These are phyloP conservation scores for Eubasilissa regina DNA, from an alignment of 1,140 invertebrate species.

Conservation along the genomic window DNA sequence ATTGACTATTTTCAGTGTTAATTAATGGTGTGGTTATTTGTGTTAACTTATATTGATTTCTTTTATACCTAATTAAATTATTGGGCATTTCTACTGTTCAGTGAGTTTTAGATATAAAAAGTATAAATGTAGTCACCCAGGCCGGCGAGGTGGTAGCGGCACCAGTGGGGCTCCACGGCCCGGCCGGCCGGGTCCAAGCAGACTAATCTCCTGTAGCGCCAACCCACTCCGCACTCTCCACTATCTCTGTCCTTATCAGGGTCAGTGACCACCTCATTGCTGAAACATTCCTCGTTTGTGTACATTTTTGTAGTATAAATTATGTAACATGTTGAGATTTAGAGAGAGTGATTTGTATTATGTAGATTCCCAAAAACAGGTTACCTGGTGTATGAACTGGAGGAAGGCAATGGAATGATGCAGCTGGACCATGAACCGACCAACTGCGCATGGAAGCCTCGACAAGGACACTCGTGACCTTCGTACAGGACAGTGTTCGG, in stretches of 20 bases:
- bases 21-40: too few species aligned
- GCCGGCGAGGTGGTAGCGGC: conserved; percentile 59
- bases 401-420: conserved; percentile 26
- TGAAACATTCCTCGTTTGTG: neutral
- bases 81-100: too few species aligned
- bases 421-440: conserved; percentile 54
- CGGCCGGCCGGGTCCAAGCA: conserved; percentile 52
- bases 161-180: conserved; percentile 54
- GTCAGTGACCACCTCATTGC: neutral
- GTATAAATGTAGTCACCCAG: conserved; percentile 59
- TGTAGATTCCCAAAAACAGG: too few species aligned
- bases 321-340: too few species aligned
- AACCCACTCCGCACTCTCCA: conserved; percentile 50
- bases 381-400: neutral
- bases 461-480: conserved; percentile 56
- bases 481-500: conserved; percentile 56
- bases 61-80: too few species aligned
- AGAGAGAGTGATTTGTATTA: too few species aligned
- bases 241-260: conserved; percentile 4
- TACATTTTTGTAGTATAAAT: too few species aligned
- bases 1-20: too few species aligned
- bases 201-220: conserved; percentile 44
- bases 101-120: too few species aligned
- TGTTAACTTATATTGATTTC: too few species aligned
- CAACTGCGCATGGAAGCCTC: conserved; percentile 51